phyloP scores from a whole-genome alignment of 2,113 vertebrate genomes.

The Nerophis lumbriciformis region DNA sequence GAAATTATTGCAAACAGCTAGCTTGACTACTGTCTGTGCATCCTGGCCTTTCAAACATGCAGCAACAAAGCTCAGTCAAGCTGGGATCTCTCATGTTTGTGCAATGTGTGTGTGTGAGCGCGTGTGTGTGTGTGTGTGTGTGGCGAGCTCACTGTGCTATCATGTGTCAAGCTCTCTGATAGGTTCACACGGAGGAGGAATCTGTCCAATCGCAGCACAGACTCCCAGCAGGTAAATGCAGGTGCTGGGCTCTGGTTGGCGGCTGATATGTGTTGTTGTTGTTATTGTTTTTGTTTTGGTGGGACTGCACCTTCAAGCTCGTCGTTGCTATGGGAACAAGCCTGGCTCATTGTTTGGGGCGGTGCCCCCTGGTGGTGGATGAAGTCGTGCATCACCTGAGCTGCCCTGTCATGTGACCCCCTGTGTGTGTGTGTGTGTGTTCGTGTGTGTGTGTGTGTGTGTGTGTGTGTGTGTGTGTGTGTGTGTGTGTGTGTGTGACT shows the following conservation, averaged over 20 bases:
- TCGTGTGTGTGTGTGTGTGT: slow-evolving; percentile 13
- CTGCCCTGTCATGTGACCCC: slow-evolving; percentile 2
- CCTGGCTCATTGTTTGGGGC: too few species aligned
- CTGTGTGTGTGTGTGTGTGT: slow-evolving; percentile 11
- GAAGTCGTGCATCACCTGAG: not conserved
- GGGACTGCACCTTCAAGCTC: not conserved
- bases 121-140: too few species aligned
- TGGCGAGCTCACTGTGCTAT: slow-evolving; percentile 6
- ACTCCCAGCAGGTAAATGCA: slow-evolving; percentile 47
- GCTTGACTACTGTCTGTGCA: too few species aligned
- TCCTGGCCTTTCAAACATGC: too few species aligned
- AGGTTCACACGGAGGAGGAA: slow-evolving; percentile 53
- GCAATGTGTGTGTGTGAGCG: too few species aligned
- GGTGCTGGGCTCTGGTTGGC: slow-evolving; percentile 41
- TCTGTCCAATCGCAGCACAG: slow-evolving; percentile 56
- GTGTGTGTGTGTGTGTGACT: slow-evolving; percentile 4
- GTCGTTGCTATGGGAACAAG: slow-evolving; percentile 7
- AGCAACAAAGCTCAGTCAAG: too few species aligned
- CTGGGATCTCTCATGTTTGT: not conserved
- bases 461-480: slow-evolving; percentile 12
- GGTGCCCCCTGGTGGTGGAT: not conserved
- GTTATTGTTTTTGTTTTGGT: too few species aligned
- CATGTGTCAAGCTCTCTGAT: slow-evolving; percentile 46
- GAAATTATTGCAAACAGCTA: too few species aligned
- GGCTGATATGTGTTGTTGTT: not conserved